Evolutionary conservation across 2,113 vertebrate species (phyloP).

Genomic region (Arothron firmamentum): DNA sequence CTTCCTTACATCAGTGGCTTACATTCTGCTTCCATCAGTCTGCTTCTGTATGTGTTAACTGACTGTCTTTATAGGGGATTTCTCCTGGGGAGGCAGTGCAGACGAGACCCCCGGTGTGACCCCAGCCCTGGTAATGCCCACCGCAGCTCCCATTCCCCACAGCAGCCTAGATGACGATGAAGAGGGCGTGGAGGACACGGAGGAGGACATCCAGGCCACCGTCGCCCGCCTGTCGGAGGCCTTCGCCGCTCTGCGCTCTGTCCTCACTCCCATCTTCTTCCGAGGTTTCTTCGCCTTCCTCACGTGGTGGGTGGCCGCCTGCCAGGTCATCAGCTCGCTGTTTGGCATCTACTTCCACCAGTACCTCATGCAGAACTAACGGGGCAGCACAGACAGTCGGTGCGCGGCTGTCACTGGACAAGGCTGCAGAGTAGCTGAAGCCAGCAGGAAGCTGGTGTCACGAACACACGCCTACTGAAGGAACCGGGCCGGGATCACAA

Average conservation of each 20-base stretch:
- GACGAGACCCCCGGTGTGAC: constrained; percentile 55
- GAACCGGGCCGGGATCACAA: constrained; percentile 9
- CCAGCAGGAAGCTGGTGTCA: constrained; percentile 42
- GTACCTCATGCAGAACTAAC: constrained; percentile 82
- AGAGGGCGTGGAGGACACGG: constrained; percentile 61
- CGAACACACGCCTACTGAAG: constrained; percentile 14
- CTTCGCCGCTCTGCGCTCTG: constrained; percentile 68
- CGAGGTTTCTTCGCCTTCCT: constrained; percentile 86
- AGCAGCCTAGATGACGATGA: constrained; percentile 63
- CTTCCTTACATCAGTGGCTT: neutral
- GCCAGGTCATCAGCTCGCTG: constrained; percentile 89
- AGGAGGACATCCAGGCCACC: constrained; percentile 76
- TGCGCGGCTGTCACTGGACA: constrained; percentile 1
- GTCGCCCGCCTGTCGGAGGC: constrained; percentile 77
- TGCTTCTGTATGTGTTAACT: no score
- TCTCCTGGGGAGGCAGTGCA: constrained; percentile 81
- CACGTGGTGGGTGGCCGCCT: constrained; percentile 91
- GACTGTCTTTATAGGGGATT: constrained; percentile 73
- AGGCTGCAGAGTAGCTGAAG: constrained; percentile 14
- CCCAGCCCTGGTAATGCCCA: constrained; percentile 10
- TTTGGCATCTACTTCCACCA: constrained; percentile 96
- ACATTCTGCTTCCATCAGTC: neutral
- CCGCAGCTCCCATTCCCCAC: neutral
- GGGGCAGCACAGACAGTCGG: neutral
- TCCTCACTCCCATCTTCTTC: constrained; percentile 83